These are phyloP conservation scores for Petroica traversi DNA, from an alignment of 2,113 vertebrate genomes.

Conservation along the genomic window DNA sequence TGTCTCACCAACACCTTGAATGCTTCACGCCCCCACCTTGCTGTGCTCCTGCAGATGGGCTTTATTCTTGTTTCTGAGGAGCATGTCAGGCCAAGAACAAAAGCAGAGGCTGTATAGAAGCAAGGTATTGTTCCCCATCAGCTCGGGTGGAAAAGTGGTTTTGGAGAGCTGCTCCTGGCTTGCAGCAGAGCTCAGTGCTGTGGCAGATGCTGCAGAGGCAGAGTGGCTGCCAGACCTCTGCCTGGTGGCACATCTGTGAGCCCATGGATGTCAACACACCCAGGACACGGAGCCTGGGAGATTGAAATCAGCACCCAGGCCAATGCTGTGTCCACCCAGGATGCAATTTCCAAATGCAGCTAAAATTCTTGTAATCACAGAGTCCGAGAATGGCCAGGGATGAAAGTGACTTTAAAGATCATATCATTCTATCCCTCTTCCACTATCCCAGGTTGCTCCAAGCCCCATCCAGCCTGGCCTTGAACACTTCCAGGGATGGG, in stretches of 20 bases:
- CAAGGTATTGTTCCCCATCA: slow-evolving; percentile 19
- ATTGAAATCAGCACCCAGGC: background rate
- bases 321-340: no score
- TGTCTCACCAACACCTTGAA: background rate
- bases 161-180: background rate
- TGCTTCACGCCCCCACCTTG: background rate
- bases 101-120: background rate
- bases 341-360: background rate
- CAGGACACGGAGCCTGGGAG: fast-evolving
- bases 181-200: background rate
- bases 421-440: background rate
- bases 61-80: slow-evolving; percentile 39
- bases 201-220: background rate
- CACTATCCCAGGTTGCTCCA: background rate
- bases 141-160: background rate
- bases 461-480: background rate
- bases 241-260: background rate
- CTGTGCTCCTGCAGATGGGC: background rate
- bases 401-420: background rate
- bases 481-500: background rate
- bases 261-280: background rate
- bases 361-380: background rate
- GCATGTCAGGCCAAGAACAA: background rate
- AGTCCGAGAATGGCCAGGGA: background rate
- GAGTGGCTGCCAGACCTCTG: background rate